phyloP scores from a whole-genome alignment of 1,140 invertebrate genomes.

The Drosophila lacteicornis region DNA sequence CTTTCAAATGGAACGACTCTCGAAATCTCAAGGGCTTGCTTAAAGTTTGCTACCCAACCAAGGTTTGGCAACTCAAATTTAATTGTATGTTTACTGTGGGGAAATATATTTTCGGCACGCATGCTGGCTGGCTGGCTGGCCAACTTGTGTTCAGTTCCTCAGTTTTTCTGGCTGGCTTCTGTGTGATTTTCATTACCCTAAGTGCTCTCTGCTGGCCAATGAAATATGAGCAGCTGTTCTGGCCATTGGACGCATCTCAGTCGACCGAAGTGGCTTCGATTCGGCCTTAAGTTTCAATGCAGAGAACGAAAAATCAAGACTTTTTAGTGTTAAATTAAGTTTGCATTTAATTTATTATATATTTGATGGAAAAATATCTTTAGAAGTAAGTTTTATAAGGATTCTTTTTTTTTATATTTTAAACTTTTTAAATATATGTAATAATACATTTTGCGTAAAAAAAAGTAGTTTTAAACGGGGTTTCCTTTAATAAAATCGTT shows the following conservation, averaged over 20 bases:
- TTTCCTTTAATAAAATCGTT: too few relatives aligned
- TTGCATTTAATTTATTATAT: too few relatives aligned
- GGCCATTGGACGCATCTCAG: slow-evolving; percentile 31
- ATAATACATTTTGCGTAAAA: background rate
- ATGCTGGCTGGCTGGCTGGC: slow-evolving; percentile 7
- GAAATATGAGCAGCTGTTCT: slow-evolving; percentile 37
- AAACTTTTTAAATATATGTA: background rate
- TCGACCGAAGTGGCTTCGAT: slow-evolving; percentile 28
- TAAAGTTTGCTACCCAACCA: slow-evolving; percentile 4
- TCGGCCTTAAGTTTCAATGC: slow-evolving; percentile 3
- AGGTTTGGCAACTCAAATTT: slow-evolving; percentile 20
- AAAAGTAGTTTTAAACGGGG: too few relatives aligned
- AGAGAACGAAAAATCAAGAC: background rate
- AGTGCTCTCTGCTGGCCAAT: slow-evolving; percentile 28
- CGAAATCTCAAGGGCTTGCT: slow-evolving; percentile 27
- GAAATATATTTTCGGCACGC: slow-evolving; percentile 26
- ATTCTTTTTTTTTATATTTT: background rate
- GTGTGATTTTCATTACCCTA: slow-evolving; percentile 45
- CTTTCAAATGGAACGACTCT: slow-evolving; percentile 32
- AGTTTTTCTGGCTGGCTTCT: slow-evolving; percentile 16
- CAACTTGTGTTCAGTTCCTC: slow-evolving; percentile 11
- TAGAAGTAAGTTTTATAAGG: too few relatives aligned
- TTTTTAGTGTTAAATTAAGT: background rate
- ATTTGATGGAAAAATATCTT: too few relatives aligned
- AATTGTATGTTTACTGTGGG: slow-evolving; percentile 26